Conservation (phyloP, 1,140 invertebrate genomes). For the Calycopis cecrops region DNA sequence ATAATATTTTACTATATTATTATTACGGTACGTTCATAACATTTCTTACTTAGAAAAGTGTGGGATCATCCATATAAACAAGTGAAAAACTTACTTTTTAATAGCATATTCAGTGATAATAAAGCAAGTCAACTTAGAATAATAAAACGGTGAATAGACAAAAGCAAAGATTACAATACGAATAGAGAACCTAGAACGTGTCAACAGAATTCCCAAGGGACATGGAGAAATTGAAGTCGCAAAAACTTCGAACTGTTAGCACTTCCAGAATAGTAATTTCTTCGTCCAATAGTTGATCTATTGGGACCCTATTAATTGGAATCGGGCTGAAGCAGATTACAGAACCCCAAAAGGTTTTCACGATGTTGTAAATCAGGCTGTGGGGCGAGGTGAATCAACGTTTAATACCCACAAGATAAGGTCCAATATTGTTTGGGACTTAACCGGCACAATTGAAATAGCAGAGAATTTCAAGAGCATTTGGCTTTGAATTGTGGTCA, state of each 20-base stretch:
- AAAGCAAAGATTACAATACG: background rate
- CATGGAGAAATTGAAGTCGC: slow-evolving; percentile 11
- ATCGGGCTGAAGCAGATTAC: slow-evolving; percentile 61
- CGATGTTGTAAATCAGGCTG: slow-evolving; percentile 45
- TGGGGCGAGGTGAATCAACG: slow-evolving; percentile 24
- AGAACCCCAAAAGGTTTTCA: slow-evolving; percentile 51
- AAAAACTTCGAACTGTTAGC: slow-evolving; percentile 18
- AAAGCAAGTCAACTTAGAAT: no score
- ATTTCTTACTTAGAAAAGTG: no score
- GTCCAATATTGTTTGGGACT: slow-evolving; percentile 25
- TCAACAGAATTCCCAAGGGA: slow-evolving; percentile 24
- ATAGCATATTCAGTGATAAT: no score
- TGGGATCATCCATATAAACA: no score
- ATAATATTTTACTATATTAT: no score
- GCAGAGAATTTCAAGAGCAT: slow-evolving; percentile 30
- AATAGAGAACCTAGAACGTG: slow-evolving; percentile 24
- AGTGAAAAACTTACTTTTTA: no score
- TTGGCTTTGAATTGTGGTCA: slow-evolving; percentile 40
- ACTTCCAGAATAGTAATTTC: slow-evolving; percentile 36
- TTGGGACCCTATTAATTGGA: slow-evolving; percentile 62
- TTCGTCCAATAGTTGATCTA: slow-evolving; percentile 36
- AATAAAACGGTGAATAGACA: no score
- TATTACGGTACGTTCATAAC: no score
- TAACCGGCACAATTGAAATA: slow-evolving; percentile 44
- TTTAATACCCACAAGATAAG: slow-evolving; percentile 26